Percentiles rank a stretch among this genome's conserved stretches.
Conservation (phyloP, 2,888 invertebrate genomes). For the Argyresthia albistria region DNA sequence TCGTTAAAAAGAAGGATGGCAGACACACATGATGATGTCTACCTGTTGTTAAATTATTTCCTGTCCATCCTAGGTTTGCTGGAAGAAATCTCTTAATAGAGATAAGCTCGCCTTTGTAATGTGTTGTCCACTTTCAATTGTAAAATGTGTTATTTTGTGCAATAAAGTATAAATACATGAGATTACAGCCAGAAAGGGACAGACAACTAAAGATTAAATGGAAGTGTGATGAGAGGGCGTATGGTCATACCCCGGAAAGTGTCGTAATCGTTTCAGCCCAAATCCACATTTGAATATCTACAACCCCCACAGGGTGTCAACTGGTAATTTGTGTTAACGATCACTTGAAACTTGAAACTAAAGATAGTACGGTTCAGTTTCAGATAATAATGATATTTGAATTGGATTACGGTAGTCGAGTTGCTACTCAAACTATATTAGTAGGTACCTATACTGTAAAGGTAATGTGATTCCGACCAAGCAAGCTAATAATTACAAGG, state of each 20-base stretch:
- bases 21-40: no score
- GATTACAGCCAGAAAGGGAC: neutral
- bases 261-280: neutral
- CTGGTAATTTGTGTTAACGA: neutral
- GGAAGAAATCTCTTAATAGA: no score
- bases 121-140: no score
- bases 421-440: neutral
- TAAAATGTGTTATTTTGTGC: no score
- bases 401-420: constrained; percentile 2
- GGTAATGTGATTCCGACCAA: constrained; percentile 1
- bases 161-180: no score
- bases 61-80: no score
- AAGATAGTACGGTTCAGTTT: neutral
- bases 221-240: neutral
- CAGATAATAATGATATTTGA: neutral
- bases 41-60: no score
- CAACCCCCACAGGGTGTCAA: neutral
- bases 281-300: neutral
- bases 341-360: neutral
- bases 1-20: neutral
- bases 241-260: neutral
- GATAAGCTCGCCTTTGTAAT: no score
- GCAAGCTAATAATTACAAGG: constrained; percentile 6
- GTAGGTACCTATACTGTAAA: neutral
- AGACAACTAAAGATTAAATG: neutral